phyloP scores from a whole-genome alignment of 2,888 invertebrate genomes.

The Cryptocheilus praepositus region DNA sequence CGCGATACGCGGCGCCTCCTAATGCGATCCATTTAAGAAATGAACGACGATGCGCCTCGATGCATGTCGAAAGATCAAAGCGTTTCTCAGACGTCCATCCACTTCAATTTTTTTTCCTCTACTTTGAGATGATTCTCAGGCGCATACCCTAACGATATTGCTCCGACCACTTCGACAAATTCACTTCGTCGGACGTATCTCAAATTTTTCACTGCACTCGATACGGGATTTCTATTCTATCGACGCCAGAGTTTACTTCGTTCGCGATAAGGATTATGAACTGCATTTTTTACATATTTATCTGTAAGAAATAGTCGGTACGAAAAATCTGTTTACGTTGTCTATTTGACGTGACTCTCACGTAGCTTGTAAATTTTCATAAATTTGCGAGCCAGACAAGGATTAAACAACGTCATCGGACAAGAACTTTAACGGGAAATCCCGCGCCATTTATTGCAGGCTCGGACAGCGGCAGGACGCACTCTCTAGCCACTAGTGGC shows the following conservation, averaged over 20 bases:
- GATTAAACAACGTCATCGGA: constrained; percentile 2
- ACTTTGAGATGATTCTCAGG: constrained; percentile 17
- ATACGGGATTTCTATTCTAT: no score
- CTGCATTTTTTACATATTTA: no score
- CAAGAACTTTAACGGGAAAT: not conserved
- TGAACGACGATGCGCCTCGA: constrained; percentile 19
- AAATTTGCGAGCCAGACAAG: not conserved
- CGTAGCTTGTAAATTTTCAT: no score
- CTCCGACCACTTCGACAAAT: constrained; percentile 6
- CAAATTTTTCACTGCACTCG: no score
- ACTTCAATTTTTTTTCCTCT: constrained; percentile 18
- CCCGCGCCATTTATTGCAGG: constrained; percentile 1
- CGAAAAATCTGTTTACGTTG: no score
- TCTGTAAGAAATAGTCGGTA: no score
- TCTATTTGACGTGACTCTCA: no score
- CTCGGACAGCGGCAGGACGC: not conserved
- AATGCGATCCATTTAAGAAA: constrained; percentile 31
- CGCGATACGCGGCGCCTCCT: constrained; percentile 1
- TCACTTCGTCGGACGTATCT: no score
- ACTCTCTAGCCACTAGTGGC: no score
- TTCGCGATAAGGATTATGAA: no score
- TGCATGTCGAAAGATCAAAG: constrained; percentile 46
- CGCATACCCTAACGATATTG: constrained; percentile 29
- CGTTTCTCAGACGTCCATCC: constrained; percentile 19
- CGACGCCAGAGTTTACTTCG: no score